phyloP scores from a whole-genome alignment of 2,888 invertebrate genomes.

The Apamea epomidion region DNA sequence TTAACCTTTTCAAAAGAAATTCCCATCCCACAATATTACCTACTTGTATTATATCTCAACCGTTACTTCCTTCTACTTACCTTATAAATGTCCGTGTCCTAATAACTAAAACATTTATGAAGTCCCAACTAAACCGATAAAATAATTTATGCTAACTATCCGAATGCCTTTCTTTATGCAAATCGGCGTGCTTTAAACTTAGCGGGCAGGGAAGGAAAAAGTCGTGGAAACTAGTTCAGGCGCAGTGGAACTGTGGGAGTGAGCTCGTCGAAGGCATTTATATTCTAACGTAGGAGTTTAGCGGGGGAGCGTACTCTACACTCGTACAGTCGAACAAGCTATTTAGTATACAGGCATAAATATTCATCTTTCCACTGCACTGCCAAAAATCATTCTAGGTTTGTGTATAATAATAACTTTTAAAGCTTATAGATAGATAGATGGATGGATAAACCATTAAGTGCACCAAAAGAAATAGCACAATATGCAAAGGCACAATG shows the following conservation, averaged over 20 bases:
- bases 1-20: neutral
- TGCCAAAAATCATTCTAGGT: neutral
- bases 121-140: slow-evolving; percentile 21
- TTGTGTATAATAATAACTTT: neutral
- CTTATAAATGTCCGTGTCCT: neutral
- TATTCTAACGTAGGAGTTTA: slow-evolving; percentile 43
- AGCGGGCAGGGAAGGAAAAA: slow-evolving; percentile 9
- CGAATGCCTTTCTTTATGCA: slow-evolving; percentile 36
- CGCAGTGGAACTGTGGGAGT: slow-evolving; percentile 8
- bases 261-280: slow-evolving; percentile 28
- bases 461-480: neutral
- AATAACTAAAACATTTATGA: slow-evolving; percentile 19
- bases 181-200: slow-evolving; percentile 36
- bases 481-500: neutral
- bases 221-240: slow-evolving; percentile 12
- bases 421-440: neutral
- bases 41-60: neutral
- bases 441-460: neutral
- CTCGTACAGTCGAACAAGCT: neutral
- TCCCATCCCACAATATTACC: neutral
- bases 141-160: slow-evolving; percentile 33
- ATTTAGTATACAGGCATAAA: neutral
- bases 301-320: neutral
- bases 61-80: neutral
- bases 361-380: neutral